Base-by-base conservation (phyloP, 1,140 invertebrate species). In the Lasioglossum albipes region DNA sequence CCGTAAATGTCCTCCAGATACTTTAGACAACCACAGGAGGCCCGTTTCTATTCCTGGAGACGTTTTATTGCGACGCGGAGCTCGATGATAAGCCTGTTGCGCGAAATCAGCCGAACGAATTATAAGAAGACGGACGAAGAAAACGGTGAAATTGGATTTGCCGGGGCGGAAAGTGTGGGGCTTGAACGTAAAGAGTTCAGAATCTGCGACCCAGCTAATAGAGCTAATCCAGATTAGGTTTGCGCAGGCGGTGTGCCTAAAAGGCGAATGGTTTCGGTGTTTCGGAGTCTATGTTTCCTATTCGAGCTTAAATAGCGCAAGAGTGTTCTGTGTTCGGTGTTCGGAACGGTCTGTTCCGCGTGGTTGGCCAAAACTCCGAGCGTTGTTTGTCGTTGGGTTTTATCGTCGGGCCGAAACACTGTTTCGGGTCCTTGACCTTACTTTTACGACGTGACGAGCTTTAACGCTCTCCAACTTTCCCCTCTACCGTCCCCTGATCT, bases 1-100 rank as follows among this genome's bases (percentile, higher is more conserved):
- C 75, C 67, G 75, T 71, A 52, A 71, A 78, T 41, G 68, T 78
- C 68, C 68, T 71, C 75, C 52, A 61, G 68, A 78, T 52, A 59
- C 57, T 64, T 61, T 18, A 16, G 4, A 3, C 45, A 13, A 6
- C 2, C 20, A 20, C 16, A 27, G n/a, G 61, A 61, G 36, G 13
- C 13, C n/a, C 7, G 27, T 16, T 71, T 64, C 68, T 71, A 78
- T 78, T 78, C 59, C n/a, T 12, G 54, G 75, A 22, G 0, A 6
- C n/a, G 61, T 70, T 20, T 52, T 18, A 7, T 42, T 41, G 75
- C 22, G 59, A 49, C 16, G 41, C 5, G n/a, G 6, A 59, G 20
- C 57, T n/a, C 57, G 57, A n/a, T 59, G 57, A 59, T 59, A 59
- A 59, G 18, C 20, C 57, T 9, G 18, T 2, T 59, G 57, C 57